Percentiles rank a stretch among this genome's conserved stretches.
Evolutionary conservation across 2,113 vertebrate genomes (phyloP).

Genomic region (Odontesthes bonariensis): DNA sequence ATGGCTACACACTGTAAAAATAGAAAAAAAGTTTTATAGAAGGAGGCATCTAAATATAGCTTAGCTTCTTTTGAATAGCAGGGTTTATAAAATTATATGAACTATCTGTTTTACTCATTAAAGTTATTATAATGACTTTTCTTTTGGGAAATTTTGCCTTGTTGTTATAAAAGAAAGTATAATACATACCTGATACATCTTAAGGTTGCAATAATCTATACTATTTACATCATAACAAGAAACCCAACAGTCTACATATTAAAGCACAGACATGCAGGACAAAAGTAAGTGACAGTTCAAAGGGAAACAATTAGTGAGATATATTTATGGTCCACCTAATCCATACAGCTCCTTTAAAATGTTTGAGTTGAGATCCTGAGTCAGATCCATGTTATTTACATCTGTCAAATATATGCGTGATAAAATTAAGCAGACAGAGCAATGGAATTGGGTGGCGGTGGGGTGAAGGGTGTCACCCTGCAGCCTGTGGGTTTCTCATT

Average conservation of each 20-base stretch:
- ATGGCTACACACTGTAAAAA: conserved; percentile 56
- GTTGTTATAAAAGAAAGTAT: not conserved
- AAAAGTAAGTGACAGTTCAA: not conserved
- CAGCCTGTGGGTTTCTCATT: conserved; percentile 37
- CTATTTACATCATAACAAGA: not conserved
- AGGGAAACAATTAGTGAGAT: not conserved
- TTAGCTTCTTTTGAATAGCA: not conserved
- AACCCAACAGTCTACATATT: not conserved
- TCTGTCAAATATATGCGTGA: not conserved
- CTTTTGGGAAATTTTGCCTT: not conserved
- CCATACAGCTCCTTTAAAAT: not conserved
- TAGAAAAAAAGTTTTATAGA: conserved; percentile 41
- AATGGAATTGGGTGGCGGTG: conserved; percentile 7
- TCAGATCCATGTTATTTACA: not conserved
- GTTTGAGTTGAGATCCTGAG: not conserved
- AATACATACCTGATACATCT: too few relatives aligned
- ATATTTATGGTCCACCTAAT: not conserved
- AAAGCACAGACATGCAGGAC: not conserved
- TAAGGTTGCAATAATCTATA: too few relatives aligned
- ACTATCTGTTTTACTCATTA: not conserved
- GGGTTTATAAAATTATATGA: conserved; percentile 20
- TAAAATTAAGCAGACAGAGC: not conserved
- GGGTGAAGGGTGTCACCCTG: conserved; percentile 7
- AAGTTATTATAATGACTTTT: not conserved
- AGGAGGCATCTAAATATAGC: conserved; percentile 28